Conservation (phyloP, 2,113 vertebrate species). For the Anhinga anhinga region DNA sequence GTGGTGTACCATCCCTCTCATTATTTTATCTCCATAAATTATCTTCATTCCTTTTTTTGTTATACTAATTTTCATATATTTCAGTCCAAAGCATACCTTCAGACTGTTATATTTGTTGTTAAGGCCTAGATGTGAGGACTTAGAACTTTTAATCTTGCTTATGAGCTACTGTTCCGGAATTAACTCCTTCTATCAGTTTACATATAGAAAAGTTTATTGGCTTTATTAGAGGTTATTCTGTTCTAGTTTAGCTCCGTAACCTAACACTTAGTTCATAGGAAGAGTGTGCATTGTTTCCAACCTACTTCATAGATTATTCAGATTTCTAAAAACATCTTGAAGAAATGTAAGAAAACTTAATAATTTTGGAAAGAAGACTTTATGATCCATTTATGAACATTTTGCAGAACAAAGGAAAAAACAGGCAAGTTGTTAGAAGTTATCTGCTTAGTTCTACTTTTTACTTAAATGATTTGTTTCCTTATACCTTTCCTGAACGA, state of each 20-base stretch:
- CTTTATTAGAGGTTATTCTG: not conserved
- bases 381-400: not conserved
- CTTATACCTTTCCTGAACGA: not conserved
- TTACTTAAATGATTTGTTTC: not conserved
- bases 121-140: not conserved
- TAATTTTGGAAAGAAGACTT: not conserved
- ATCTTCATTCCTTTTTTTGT: not conserved
- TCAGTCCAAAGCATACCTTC: not conserved
- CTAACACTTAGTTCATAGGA: not conserved
- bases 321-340: not conserved
- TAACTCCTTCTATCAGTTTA: not conserved
- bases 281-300: not conserved
- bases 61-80: not conserved
- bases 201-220: not conserved
- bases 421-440: not conserved
- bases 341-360: not conserved
- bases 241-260: not conserved
- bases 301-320: not conserved
- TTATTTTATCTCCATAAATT: not conserved
- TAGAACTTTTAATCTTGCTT: not conserved
- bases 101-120: not conserved
- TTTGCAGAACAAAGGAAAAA: not conserved
- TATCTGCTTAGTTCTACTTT: not conserved
- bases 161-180: not conserved
- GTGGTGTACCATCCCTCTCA: not conserved